phyloP scores from a whole-genome alignment of 2,888 invertebrate species.

The Augiades crinisus region DNA sequence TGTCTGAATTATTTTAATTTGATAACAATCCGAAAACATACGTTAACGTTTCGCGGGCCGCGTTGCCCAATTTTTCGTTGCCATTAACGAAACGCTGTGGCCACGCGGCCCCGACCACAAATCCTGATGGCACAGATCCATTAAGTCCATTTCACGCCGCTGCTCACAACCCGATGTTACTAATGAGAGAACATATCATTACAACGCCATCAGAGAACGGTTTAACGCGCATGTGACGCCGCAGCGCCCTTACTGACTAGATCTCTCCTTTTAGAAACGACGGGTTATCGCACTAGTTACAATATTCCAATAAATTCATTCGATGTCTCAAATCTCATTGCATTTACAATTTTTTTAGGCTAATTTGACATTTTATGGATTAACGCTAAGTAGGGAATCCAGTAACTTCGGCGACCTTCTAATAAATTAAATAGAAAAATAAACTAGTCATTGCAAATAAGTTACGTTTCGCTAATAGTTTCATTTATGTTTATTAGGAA shows the following conservation, averaged over 20 bases:
- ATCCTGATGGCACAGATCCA: constrained; percentile 40
- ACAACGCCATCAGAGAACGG: constrained; percentile 29
- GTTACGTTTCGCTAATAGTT: constrained; percentile 57
- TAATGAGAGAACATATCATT: constrained; percentile 48
- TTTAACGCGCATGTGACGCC: constrained; percentile 13
- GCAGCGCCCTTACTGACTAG: constrained; percentile 36
- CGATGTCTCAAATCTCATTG: constrained; percentile 60
- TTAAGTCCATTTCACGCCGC: constrained; percentile 41
- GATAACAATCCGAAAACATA: neutral
- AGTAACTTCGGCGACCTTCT: constrained; percentile 46
- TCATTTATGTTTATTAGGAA: constrained; percentile 68
- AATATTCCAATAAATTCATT: constrained; percentile 35
- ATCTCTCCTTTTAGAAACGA: constrained; percentile 50
- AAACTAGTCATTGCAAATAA: constrained; percentile 53
- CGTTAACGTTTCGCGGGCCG: neutral
- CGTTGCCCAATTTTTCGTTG: constrained; percentile 13
- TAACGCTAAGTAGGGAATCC: constrained; percentile 36
- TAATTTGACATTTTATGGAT: constrained; percentile 36
- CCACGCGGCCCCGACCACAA: constrained; percentile 35
- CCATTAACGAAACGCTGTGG: constrained; percentile 3
- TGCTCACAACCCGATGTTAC: constrained; percentile 54
- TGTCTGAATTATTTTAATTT: too few species aligned
- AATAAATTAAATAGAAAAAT: constrained; percentile 49
- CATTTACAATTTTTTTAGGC: constrained; percentile 46
- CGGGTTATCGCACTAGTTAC: constrained; percentile 51